These are phyloP conservation scores for Scaptomyza parva DNA, from an alignment of 2,888 invertebrate genomes.

Conservation along the genomic window DNA sequence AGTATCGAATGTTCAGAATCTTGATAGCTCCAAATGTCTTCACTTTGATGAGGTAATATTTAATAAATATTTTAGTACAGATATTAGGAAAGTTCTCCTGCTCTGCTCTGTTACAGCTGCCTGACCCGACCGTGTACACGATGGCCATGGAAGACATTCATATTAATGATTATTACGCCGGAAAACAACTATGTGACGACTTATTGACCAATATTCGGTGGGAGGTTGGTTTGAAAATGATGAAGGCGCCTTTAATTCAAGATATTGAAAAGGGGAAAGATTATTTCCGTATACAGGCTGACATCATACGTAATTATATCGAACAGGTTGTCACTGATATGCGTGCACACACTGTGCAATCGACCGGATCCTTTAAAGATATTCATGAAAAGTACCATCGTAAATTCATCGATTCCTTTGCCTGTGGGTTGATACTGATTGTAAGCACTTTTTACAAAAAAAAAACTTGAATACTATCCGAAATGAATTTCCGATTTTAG, in stretches of 20 bases:
- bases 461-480: background rate
- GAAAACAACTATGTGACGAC: background rate
- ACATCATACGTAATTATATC: slow-evolving; percentile 37
- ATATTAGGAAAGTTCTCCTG: accelerated
- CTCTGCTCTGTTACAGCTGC: background rate
- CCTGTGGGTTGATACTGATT: slow-evolving; percentile 42
- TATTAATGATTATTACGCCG: background rate
- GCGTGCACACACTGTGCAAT: slow-evolving; percentile 25
- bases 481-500: slow-evolving; percentile 35
- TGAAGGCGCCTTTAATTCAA: background rate
- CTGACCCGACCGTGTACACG: background rate
- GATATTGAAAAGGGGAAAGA: slow-evolving; percentile 39
- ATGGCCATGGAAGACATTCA: background rate
- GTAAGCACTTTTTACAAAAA: slow-evolving; percentile 33
- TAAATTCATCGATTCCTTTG: slow-evolving; percentile 31
- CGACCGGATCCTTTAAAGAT: slow-evolving; percentile 52
- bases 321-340: slow-evolving; percentile 50
- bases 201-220: accelerated
- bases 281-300: slow-evolving; percentile 28
- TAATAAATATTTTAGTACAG: background rate
- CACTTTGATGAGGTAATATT: slow-evolving; percentile 49
- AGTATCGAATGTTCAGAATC: slow-evolving; percentile 33
- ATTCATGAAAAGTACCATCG: slow-evolving; percentile 51
- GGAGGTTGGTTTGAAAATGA: background rate
- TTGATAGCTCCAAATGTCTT: slow-evolving; percentile 50